phyloP scores from a whole-genome alignment of 2,797 vertebrate genomes.

The Melanotaenia nigrans region DNA sequence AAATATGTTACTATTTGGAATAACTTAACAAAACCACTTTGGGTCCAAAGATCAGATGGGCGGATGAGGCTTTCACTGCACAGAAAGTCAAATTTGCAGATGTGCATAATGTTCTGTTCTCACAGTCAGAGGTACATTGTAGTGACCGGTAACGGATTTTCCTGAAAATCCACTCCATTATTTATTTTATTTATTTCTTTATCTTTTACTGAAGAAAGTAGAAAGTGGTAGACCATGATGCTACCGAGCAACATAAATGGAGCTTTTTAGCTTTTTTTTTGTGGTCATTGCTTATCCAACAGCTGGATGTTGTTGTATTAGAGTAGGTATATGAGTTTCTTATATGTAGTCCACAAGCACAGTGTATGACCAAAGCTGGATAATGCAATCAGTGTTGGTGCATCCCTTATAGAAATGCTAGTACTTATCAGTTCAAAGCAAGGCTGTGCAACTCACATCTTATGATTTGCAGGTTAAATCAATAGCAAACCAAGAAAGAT shows the following conservation, averaged over 20 bases:
- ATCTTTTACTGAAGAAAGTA: background rate
- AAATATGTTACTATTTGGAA: background rate
- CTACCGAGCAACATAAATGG: background rate
- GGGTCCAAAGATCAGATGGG: background rate
- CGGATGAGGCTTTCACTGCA: background rate
- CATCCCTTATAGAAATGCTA: too few species aligned
- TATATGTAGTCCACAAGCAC: background rate
- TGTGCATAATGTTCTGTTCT: background rate
- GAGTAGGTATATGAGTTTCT: background rate
- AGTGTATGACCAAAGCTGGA: background rate
- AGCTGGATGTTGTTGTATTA: background rate
- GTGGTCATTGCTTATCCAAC: background rate
- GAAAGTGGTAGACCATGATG: background rate
- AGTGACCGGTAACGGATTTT: background rate
- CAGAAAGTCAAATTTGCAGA: background rate
- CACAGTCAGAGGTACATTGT: background rate
- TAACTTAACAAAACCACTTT: background rate
- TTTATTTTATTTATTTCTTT: too few species aligned
- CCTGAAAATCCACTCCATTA: too few species aligned
- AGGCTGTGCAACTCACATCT: background rate
- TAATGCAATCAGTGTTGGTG: background rate
- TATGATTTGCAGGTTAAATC: slow-evolving; percentile 7
- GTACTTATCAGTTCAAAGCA: background rate
- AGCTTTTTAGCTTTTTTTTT: background rate
- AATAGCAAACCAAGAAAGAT: slow-evolving; percentile 5